Conservation (phyloP, 2,113 vertebrate species). For the Prunella fulvescens region DNA sequence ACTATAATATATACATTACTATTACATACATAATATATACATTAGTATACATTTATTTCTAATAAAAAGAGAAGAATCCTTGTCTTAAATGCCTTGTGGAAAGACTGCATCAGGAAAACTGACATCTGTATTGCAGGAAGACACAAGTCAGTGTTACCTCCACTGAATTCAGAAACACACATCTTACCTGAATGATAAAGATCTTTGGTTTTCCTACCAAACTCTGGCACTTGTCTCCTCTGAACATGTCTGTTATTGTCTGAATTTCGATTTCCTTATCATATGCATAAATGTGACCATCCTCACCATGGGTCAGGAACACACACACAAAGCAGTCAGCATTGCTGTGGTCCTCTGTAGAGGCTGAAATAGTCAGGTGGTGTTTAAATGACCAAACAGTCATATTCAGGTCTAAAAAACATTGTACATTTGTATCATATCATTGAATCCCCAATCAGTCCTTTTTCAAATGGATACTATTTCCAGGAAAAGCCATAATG, state of each 20-base stretch:
- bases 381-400: not conserved
- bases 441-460: not conserved
- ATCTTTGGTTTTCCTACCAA: conserved; percentile 96
- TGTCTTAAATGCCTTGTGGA: not conserved
- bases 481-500: not conserved
- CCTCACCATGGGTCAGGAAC: conserved; percentile 91
- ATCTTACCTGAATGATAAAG: conserved; percentile 92
- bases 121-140: not conserved
- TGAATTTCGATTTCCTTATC: conserved; percentile 83
- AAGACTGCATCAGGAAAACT: not conserved
- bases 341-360: conserved; percentile 75
- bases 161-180: not conserved
- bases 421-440: not conserved
- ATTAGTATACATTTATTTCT: not conserved
- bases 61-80: not conserved
- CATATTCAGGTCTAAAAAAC: not conserved
- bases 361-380: conserved; percentile 66
- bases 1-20: too few species aligned
- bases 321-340: conserved; percentile 89
- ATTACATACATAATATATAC: too few species aligned
- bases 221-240: conserved; percentile 85
- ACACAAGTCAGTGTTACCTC: not conserved
- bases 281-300: conserved; percentile 80
- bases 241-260: conserved; percentile 81
- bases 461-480: not conserved